A percentile compares a stretch with the other conserved stretches of the same genome.
phyloP scores from a whole-genome alignment of 92 coral and sea anemone species.

The Epizoanthus illoricatus region DNA sequence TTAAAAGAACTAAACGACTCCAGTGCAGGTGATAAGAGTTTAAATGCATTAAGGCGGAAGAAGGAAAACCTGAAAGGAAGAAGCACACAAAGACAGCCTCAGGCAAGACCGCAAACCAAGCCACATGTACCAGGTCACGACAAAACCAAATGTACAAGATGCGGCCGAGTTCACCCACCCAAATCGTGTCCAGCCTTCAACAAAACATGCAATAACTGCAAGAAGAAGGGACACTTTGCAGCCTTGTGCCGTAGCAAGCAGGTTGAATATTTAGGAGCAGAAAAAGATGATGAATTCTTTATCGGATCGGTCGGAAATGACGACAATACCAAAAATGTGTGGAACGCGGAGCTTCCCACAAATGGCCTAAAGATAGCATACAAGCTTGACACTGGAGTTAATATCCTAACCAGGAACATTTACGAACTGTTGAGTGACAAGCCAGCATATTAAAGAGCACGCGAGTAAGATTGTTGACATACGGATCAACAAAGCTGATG shows the following conservation, averaged over 20 bases:
- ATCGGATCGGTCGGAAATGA: too few relatives aligned
- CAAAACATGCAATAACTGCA: too few relatives aligned
- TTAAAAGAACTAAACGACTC: background rate
- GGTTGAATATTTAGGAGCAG: too few relatives aligned
- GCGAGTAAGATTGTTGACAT: background rate
- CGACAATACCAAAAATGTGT: too few relatives aligned
- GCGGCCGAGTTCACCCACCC: constrained; percentile 39
- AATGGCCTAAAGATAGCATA: background rate
- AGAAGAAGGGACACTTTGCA: too few relatives aligned
- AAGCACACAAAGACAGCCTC: too few relatives aligned
- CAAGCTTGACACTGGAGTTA: constrained; percentile 3
- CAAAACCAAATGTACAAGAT: constrained; percentile 25
- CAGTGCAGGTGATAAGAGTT: too few relatives aligned
- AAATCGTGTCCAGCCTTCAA: too few relatives aligned
- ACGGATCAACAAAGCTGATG: constrained; percentile 12
- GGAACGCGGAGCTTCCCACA: too few relatives aligned
- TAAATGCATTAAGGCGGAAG: background rate
- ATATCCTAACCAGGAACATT: background rate
- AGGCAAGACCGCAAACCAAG: background rate
- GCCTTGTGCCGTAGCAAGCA: too few relatives aligned
- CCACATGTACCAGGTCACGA: background rate
- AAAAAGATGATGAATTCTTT: too few relatives aligned
- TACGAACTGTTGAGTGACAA: constrained; percentile 9
- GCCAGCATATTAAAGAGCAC: background rate
- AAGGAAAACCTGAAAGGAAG: background rate